Evolutionary conservation across 2,888 invertebrate genomes (phyloP).

Genomic region (Tuta absoluta): DNA sequence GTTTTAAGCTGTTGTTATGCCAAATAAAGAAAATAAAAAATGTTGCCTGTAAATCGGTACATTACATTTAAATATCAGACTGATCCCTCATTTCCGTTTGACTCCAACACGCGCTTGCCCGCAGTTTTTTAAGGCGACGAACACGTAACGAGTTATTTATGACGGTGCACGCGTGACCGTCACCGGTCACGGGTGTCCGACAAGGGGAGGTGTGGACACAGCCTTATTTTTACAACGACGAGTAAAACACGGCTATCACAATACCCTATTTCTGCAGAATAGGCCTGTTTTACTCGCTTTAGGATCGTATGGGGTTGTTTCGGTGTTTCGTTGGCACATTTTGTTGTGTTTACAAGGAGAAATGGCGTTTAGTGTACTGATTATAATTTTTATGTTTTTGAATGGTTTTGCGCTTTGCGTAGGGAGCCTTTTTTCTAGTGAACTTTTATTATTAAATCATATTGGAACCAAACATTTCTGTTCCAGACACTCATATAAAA

Average conservation of each 20-base stretch:
- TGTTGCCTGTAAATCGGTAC: neutral
- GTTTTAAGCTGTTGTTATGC: too few species aligned
- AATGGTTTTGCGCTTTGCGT: neutral
- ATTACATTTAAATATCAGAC: neutral
- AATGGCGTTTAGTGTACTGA: constrained; percentile 9
- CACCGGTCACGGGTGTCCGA: constrained; percentile 43
- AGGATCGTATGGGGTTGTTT: constrained; percentile 41
- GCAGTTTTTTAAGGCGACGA: constrained; percentile 47
- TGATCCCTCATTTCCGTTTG: neutral
- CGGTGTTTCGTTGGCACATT: constrained; percentile 33
- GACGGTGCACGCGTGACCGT: constrained; percentile 48
- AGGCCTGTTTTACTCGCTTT: constrained; percentile 49
- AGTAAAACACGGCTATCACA: too few species aligned
- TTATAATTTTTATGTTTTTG: constrained; percentile 7
- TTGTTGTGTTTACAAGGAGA: constrained; percentile 15
- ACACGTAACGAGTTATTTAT: constrained; percentile 70
- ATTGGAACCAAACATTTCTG: neutral
- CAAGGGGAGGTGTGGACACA: constrained; percentile 46
- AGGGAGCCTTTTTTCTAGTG: neutral
- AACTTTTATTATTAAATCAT: neutral
- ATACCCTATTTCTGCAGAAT: constrained; percentile 48
- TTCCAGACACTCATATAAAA: constrained; percentile 6
- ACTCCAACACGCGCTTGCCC: neutral
- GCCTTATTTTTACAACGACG: constrained; percentile 23
- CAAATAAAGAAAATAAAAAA: too few species aligned